These are phyloP conservation scores for Standfussiana lucernea DNA, from an alignment of 2,888 invertebrate genomes.

Conservation along the genomic window DNA sequence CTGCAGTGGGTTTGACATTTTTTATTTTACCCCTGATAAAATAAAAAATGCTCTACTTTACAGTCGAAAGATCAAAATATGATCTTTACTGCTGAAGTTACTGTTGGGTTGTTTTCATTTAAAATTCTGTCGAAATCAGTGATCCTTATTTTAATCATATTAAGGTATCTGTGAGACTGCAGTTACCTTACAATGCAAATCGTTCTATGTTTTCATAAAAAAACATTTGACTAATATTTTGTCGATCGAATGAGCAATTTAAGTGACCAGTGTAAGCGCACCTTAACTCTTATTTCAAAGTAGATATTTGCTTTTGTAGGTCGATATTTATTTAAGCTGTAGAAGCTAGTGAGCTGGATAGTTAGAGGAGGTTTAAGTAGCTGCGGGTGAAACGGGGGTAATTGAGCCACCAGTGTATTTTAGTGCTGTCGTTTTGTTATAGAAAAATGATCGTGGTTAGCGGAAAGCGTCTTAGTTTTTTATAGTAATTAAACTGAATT, in stretches of 20 bases:
- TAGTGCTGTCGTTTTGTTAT: conserved; percentile 28
- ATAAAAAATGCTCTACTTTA: too few relatives aligned
- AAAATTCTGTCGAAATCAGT: too few relatives aligned
- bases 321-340: conserved; percentile 64
- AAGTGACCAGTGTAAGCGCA: background rate
- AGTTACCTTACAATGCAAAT: background rate
- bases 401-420: conserved; percentile 46
- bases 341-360: conserved; percentile 44
- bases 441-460: background rate
- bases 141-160: too few relatives aligned
- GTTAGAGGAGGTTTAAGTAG: conserved; percentile 42
- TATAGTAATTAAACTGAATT: background rate
- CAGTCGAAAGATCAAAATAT: too few relatives aligned
- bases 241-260: background rate
- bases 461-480: background rate
- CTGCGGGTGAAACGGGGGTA: conserved; percentile 36
- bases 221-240: background rate
- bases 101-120: too few relatives aligned
- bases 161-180: too few relatives aligned
- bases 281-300: conserved; percentile 46
- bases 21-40: too few relatives aligned
- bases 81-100: too few relatives aligned
- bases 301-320: conserved; percentile 61
- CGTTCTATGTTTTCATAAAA: background rate
- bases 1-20: too few relatives aligned